Conservation (phyloP, 1,140 invertebrate species). For the Cylas formicarius region DNA sequence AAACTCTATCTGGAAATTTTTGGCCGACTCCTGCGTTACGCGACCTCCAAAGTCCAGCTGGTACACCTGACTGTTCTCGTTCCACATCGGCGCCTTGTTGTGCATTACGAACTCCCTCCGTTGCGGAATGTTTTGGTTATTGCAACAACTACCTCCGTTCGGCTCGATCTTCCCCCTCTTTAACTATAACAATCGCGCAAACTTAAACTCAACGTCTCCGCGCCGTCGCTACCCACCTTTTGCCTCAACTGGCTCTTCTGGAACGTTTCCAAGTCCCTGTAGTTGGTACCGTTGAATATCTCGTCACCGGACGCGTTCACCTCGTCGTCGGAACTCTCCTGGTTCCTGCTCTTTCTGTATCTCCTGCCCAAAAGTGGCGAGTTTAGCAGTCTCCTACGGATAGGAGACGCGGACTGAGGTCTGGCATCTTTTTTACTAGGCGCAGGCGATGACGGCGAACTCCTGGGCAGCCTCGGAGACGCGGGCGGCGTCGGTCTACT, state of each 20-base stretch:
- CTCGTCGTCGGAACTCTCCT: slow-evolving; percentile 85
- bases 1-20: slow-evolving; percentile 99
- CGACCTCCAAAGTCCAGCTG: slow-evolving; percentile 98
- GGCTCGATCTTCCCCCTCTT: slow-evolving; percentile 57
- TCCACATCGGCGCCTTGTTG: slow-evolving; percentile 99
- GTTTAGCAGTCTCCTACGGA: slow-evolving; percentile 70
- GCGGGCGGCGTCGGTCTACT: slow-evolving; percentile 42
- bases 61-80: slow-evolving; percentile 98
- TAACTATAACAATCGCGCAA: slow-evolving; percentile 45
- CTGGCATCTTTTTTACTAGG: slow-evolving; percentile 57
- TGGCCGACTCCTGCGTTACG: slow-evolving; percentile 98
- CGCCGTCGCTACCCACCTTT: slow-evolving; percentile 59
- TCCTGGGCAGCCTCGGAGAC: slow-evolving; percentile 59
- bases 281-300: slow-evolving; percentile 60
- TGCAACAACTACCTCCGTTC: slow-evolving; percentile 44
- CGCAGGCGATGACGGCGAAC: slow-evolving; percentile 63
- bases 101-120: slow-evolving; percentile 88
- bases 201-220: no score
- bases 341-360: slow-evolving; percentile 62
- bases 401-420: slow-evolving; percentile 71
- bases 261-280: slow-evolving; percentile 85
- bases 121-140: slow-evolving; percentile 46
- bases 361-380: slow-evolving; percentile 66
- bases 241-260: slow-evolving; percentile 90
- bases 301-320: slow-evolving; percentile 58